Evolutionary conservation across 2,888 invertebrate genomes (phyloP), one percentile per base, ranked within the genome.

Genomic region (Heliconius ethilla): DNA sequence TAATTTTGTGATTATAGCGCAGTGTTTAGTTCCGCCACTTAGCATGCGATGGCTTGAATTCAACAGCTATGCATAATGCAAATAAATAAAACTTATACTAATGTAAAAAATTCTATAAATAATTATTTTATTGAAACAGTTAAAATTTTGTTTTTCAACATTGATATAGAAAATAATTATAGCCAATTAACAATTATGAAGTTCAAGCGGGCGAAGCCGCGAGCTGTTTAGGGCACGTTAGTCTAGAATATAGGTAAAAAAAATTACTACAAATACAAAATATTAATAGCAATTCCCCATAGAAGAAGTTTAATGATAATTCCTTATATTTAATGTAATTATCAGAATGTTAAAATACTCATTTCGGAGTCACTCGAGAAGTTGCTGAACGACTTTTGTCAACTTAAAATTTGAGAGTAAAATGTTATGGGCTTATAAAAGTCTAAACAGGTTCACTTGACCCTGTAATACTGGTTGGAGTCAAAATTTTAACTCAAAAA

Each of bases 361-460:
- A 22, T 40, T 27, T 25, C 70, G 27, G n/a, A 62, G 25, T 63
- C 62, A 74, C 63, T 74, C 62, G 18, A 74, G 27, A 62, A 72
- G 59, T 37, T n/a, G 40, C 25, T 25, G 63, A 25, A 40, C 62
- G 27, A 63, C 37, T 74, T 74, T 74, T 37, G 62, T 74, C 59
- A 72, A 74, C 63, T 37, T 37, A 74, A 40, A 40, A 74, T 74
- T 74, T 74, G 25, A 18, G 18, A 62, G 40, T 74, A n/a, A 55
- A 72, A 59, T 59, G 25, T 72, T 72, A 72, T 72, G 25, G 72
- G 33, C 59, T 15, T 72, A 33, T n/a, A 33, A 77, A 73, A 73
- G 40, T 22, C 66, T n/a, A 9, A 77, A 77, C 77, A 40, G 40
- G 73, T 77, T 77, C 67, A 55, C 55, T 55, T 29, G 73, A 77